Percentiles rank a stretch among this genome's conserved stretches.
phyloP scores from a whole-genome alignment of 2,113 vertebrate genomes.

The Pogonocichla stellata region DNA sequence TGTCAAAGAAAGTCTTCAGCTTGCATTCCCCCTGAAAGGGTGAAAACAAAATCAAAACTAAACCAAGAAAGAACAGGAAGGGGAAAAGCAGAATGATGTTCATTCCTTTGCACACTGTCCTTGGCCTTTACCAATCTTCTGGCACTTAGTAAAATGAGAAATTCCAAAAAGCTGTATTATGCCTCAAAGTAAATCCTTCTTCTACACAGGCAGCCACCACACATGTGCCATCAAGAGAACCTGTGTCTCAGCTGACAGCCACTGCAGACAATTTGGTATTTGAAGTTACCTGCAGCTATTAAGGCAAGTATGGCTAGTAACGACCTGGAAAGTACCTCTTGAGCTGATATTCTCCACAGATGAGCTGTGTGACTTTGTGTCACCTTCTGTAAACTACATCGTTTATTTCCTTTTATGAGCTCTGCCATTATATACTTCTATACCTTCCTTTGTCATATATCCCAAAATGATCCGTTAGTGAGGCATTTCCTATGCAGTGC shows the following conservation, averaged over 20 bases:
- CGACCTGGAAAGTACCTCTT: neutral
- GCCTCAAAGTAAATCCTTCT: neutral
- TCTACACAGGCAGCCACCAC: neutral
- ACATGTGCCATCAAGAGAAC: accelerated
- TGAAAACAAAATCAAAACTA: neutral
- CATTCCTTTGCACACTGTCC: neutral
- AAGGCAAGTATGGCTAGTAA: neutral
- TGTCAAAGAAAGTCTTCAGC: neutral
- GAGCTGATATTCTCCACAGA: neutral
- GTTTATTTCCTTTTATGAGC: neutral
- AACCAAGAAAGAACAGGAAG: neutral
- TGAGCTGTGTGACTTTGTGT: neutral
- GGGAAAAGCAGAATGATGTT: neutral
- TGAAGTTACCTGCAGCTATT: neutral
- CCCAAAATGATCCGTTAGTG: neutral
- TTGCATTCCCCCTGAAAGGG: neutral
- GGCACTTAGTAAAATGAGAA: neutral
- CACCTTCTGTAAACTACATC: neutral
- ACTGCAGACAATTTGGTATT: neutral
- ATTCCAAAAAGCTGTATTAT: neutral
- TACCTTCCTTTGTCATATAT: neutral
- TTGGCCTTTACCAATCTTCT: neutral
- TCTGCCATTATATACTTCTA: neutral
- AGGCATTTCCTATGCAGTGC: neutral
- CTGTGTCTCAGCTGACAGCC: neutral